Conservation (phyloP, 2,797 vertebrate species). For the Galago senegalensis region DNA sequence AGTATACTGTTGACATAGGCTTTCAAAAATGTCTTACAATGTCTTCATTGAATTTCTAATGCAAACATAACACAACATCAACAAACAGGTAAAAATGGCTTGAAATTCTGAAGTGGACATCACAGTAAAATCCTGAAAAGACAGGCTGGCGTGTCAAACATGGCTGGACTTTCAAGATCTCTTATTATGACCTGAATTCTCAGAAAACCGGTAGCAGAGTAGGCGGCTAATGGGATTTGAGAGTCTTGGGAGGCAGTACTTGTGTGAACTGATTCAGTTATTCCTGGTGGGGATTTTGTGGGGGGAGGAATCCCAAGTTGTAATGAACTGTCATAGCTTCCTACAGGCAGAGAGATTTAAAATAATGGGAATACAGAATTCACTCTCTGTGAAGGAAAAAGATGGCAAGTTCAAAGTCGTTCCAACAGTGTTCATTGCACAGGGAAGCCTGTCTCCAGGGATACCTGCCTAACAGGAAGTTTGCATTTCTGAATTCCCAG, state of each 20-base stretch:
- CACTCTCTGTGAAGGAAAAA: neutral
- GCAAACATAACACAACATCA: neutral
- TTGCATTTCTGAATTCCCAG: neutral
- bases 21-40: neutral
- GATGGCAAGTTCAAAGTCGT: neutral
- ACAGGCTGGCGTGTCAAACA: neutral
- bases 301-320: neutral
- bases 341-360: neutral
- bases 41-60: neutral
- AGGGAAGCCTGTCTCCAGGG: neutral
- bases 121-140: neutral
- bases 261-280: neutral
- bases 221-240: no score
- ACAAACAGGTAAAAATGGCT: neutral
- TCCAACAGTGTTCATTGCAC: rapidly evolving
- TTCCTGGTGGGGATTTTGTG: neutral
- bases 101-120: neutral
- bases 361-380: neutral
- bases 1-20: neutral
- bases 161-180: neutral
- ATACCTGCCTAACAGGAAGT: neutral
- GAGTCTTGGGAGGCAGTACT: rapidly evolving
- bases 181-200: neutral
- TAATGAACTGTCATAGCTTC: neutral
- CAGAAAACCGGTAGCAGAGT: neutral